Conservation (phyloP, 2,888 invertebrate genomes). For the Drosophila colorata region DNA sequence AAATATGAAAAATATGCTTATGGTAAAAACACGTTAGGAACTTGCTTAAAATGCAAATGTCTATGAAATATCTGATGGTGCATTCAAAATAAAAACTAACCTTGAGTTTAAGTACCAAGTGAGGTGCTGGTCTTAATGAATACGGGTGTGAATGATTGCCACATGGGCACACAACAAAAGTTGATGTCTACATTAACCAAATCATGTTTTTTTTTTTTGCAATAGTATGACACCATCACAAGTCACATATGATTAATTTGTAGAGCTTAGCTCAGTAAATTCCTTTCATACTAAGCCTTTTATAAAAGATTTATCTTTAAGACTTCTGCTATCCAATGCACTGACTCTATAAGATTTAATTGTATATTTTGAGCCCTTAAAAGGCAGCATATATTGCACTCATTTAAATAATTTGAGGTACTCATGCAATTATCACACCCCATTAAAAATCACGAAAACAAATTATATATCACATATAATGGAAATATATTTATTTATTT, state of each 20-base stretch:
- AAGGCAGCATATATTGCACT: slow-evolving; percentile 23
- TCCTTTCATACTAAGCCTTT: neutral
- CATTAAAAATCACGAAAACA: slow-evolving; percentile 11
- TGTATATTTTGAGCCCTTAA: slow-evolving; percentile 7
- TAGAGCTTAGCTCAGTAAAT: neutral
- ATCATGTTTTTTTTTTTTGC: neutral
- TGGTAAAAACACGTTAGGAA: slow-evolving; percentile 43
- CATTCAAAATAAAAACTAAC: slow-evolving; percentile 39
- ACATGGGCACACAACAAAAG: slow-evolving; percentile 12
- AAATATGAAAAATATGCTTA: slow-evolving; percentile 45
- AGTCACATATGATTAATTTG: neutral
- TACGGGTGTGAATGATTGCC: slow-evolving; percentile 39
- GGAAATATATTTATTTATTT: too few species aligned
- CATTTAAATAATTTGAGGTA: slow-evolving; percentile 42
- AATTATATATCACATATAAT: too few species aligned
- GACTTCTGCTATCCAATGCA: neutral
- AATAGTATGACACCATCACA: slow-evolving; percentile 19
- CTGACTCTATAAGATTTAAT: slow-evolving; percentile 8
- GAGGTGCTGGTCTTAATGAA: slow-evolving; percentile 48
- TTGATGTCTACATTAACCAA: slow-evolving; percentile 2
- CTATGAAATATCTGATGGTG: slow-evolving; percentile 30
- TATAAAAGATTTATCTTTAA: neutral
- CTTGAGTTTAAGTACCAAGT: slow-evolving; percentile 42
- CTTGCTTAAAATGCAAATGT: slow-evolving; percentile 37
- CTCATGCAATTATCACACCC: slow-evolving; percentile 50